Conservation (phyloP, 2,797 vertebrate genomes). For the Austrolebias charrua region DNA sequence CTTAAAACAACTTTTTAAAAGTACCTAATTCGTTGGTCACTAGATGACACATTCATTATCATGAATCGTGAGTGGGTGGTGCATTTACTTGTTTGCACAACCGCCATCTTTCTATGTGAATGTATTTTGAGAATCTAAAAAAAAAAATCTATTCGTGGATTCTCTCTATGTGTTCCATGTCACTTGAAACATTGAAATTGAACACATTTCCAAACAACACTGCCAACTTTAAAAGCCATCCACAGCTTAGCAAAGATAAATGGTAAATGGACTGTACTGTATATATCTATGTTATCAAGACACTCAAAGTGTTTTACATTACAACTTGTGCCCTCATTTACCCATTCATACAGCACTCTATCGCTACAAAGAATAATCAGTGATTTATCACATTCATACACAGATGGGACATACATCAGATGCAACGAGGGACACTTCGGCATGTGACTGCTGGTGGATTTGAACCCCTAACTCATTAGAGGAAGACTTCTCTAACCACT, state of each 20-base stretch:
- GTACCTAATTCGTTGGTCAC: background rate
- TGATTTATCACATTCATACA: no score
- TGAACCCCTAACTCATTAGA: no score
- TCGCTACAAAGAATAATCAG: no score
- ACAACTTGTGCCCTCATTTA: no score
- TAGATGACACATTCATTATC: background rate
- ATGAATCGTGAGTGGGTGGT: background rate
- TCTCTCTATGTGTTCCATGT: conserved; percentile 10
- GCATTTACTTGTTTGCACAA: background rate
- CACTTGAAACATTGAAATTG: conserved; percentile 6
- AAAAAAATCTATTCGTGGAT: conserved; percentile 3
- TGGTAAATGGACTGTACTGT: no score
- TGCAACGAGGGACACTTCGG: no score
- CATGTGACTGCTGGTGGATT: no score
- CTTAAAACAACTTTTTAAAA: background rate
- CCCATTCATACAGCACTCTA: no score
- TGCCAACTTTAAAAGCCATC: conserved; percentile 45
- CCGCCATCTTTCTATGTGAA: background rate
- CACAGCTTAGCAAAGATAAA: conserved; percentile 18
- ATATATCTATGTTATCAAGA: no score
- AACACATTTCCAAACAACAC: conserved; percentile 22
- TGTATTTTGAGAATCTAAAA: background rate
- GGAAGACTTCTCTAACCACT: no score
- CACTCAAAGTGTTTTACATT: no score
- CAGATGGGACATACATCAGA: no score